These are phyloP conservation scores for Drosophila takahashii DNA, from an alignment of 1,140 invertebrate genomes.

Conservation along the genomic window DNA sequence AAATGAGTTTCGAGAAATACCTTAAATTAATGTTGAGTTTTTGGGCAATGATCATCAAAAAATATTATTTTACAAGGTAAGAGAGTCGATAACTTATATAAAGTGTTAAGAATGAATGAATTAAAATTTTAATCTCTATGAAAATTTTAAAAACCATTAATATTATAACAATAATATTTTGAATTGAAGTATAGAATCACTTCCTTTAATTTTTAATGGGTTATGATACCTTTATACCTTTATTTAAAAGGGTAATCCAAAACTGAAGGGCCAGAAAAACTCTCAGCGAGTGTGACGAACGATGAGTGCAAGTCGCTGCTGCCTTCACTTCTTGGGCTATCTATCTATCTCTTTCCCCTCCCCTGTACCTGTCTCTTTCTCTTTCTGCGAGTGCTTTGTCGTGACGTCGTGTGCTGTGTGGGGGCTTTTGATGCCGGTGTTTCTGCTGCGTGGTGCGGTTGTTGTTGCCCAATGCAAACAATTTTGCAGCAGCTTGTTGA, in stretches of 20 bases:
- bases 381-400: conserved; percentile 40
- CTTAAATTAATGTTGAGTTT: too few species aligned
- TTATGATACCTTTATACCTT: neutral
- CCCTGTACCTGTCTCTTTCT: neutral
- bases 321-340: conserved; percentile 20
- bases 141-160: too few species aligned
- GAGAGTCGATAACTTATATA: too few species aligned
- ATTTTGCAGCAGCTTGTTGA: conserved; percentile 46
- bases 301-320: conserved; percentile 34
- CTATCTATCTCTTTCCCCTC: conserved; percentile 7
- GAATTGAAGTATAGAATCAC: neutral
- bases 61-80: too few species aligned
- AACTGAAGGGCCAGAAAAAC: conserved; percentile 40
- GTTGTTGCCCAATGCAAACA: conserved; percentile 47
- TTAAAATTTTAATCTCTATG: too few species aligned
- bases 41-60: too few species aligned
- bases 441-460: conserved; percentile 35
- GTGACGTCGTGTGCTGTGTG: conserved; percentile 79
- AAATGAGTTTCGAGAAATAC: too few species aligned
- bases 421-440: conserved; percentile 54
- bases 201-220: neutral
- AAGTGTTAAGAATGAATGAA: too few species aligned
- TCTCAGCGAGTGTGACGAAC: conserved; percentile 60
- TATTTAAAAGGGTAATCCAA: conserved; percentile 7
- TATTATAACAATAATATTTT: too few species aligned